Base-by-base conservation (phyloP, 2,888 invertebrate genomes). In the Lycocerus yunnanus region DNA sequence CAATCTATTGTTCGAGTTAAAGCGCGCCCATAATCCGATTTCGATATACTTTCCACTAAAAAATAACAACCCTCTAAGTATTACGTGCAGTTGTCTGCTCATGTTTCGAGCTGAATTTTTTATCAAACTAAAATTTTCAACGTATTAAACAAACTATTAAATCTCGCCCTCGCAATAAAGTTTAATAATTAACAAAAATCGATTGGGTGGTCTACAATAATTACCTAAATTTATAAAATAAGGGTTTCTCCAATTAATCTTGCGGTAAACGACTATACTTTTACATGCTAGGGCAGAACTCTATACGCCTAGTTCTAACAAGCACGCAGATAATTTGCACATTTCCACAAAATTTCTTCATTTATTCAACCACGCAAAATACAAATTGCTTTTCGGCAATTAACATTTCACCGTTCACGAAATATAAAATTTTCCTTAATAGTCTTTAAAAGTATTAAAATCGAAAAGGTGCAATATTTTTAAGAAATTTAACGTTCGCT, bases 1-100 rank as follows among this genome's bases (percentile, higher is more conserved):
- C 84, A 84, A 84, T 85, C 84, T 84, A 82, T 82, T 82, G 80
- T 80, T 80, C 80, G 78, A 79, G 78, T 78, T 78, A 78, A 43
- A 79, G 78, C 81, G 80, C 80, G 79, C 81, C 80, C 78, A 81
- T 83, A 83, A 83, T 82, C 82, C 82, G 82, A 82, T 83, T 83
- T 83, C 81, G 79, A 82, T 82, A 80, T 82, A 80, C 81, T 82
- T 81, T 82, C 77, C 75, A 78, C 70, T 73, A 73, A 65, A 73
- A 72, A 69, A 76, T 69, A 73, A 76, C 72, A 76, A 72, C 67
- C 69, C 70, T 72, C 67, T 65, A 70, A 72, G 69, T 76, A 72
- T 73, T 76, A 76, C 69, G 69, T 76, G 70, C 75, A 76, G 72
- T 76, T 76, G 73, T 43, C 66, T 76, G 73, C 70, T 76, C 73